Percentiles rank a stretch among this genome's conserved stretches.
Conservation (phyloP, 2,113 vertebrate species). For the Microcebus ravelobensis region DNA sequence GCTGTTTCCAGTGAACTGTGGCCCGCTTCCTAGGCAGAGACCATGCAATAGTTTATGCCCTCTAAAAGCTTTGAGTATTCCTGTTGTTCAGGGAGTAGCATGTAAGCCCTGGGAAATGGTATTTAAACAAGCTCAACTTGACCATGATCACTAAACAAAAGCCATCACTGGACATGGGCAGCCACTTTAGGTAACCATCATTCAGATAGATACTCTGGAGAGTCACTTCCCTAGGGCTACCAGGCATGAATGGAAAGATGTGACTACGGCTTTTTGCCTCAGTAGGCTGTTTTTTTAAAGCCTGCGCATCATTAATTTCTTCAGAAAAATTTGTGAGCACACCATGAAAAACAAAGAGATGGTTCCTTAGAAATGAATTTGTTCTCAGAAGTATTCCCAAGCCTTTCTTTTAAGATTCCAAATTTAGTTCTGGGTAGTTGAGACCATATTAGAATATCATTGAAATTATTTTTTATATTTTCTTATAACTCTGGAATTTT, state of each 20-base stretch:
- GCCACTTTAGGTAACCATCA: constrained; percentile 87
- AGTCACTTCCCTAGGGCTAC: constrained; percentile 78
- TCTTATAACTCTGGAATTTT: constrained; percentile 42
- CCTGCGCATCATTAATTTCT: constrained; percentile 54
- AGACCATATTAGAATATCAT: not conserved
- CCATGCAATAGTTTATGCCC: constrained; percentile 77
- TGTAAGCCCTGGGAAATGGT: constrained; percentile 84
- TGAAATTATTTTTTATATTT: constrained; percentile 36
- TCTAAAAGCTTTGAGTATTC: constrained; percentile 88
- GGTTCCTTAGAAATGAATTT: constrained; percentile 9
- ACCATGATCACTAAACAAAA: constrained; percentile 86
- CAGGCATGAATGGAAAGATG: constrained; percentile 74
- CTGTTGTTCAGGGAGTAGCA: constrained; percentile 85
- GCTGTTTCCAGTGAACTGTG: constrained; percentile 90
- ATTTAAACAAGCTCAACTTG: constrained; percentile 88
- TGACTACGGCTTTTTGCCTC: constrained; percentile 75
- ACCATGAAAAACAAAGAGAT: constrained; percentile 29
- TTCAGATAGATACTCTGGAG: constrained; percentile 82
- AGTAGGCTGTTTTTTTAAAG: constrained; percentile 43
- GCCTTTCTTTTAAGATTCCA: constrained; percentile 22
- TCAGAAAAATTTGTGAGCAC: constrained; percentile 44
- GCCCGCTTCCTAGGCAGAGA: constrained; percentile 83
- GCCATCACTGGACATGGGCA: constrained; percentile 80
- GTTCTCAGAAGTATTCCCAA: not conserved
- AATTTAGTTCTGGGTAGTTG: not conserved